Evolutionary conservation across 2,888 invertebrate genomes (phyloP).

Genomic region (Leucania comma): DNA sequence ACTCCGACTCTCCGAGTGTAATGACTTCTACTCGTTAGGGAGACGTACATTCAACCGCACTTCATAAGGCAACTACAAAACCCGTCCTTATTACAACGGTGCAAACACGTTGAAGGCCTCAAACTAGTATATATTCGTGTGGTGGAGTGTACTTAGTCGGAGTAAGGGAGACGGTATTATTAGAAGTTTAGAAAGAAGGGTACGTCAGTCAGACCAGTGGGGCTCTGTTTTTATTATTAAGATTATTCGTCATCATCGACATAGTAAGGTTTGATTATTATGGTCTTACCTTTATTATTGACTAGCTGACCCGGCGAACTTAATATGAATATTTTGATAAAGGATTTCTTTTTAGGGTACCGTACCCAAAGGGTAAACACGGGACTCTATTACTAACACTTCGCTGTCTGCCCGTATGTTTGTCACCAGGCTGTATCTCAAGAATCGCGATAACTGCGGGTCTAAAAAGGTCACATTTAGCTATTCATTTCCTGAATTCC

Average conservation of each 20-base stretch:
- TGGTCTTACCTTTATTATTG: background rate
- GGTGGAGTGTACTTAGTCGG: background rate
- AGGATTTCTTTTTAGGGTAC: too few relatives aligned
- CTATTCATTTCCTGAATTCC: too few relatives aligned
- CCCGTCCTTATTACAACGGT: background rate
- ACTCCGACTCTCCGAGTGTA: conserved; percentile 44
- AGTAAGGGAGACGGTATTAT: conserved; percentile 51
- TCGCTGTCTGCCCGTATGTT: too few relatives aligned
- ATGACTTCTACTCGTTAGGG: conserved; percentile 60
- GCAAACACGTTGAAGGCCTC: background rate
- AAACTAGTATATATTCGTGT: background rate
- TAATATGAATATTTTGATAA: too few relatives aligned
- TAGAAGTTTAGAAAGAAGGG: conserved; percentile 50
- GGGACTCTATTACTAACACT: too few relatives aligned
- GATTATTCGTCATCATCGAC: conserved; percentile 22
- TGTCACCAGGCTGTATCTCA: too few relatives aligned
- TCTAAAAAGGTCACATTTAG: too few relatives aligned
- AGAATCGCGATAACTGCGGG: too few relatives aligned
- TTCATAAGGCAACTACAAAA: background rate
- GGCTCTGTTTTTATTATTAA: conserved; percentile 41
- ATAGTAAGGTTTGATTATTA: conserved; percentile 21
- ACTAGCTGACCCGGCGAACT: too few relatives aligned
- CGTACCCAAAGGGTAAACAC: too few relatives aligned
- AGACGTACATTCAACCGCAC: conserved; percentile 24
- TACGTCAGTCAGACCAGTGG: conserved; percentile 44